Evolutionary conservation across 2,888 invertebrate genomes (phyloP), one percentile per base, ranked within the genome.

Genomic region (Himalopsyche kuldschensis): DNA sequence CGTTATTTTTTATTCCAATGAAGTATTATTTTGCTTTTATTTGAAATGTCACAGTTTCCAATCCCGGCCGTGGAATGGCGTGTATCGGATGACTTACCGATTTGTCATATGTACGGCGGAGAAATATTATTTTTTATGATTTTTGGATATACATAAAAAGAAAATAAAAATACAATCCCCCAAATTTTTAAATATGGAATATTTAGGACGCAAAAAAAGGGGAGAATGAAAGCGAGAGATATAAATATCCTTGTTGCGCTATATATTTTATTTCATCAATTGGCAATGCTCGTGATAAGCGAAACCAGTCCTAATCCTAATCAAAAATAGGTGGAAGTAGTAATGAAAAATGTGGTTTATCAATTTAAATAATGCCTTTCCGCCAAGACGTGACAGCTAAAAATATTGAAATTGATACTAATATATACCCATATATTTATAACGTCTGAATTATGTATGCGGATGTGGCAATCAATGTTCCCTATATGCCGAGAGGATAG

Each of bases 1-100:
- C 32, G 82, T 69, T 41, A 75, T 69, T 82, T 82, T 20, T 55
- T 48, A n/a, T 47, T 47, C n/a, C 47, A 11, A 47, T 47, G 47
- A 5, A 10, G 11, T 47, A 10, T 47, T 47, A 17, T 10, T 47
- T 47, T 17, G 11, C 11, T 47, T 11, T 47, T 48, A 48, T 48
- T 48, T 48, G 3, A n/a, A 55, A 55, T 55, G 55, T 55, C 55
- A 55, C 48, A 55, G 24, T 55, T 55, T 55, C 20, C 55, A 55
- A 55, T 55, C 55, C 20, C 55, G 55, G 55, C 20, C 55, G 20
- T 20, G n/a, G 55, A 4, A 55, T 41, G 55, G 55, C 20, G 20
- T 15, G 24, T 55, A 55, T 55, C 55, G 55, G 20, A 20, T 55
- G 55, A 55, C 55, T 55, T 20, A 55, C 55, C 20, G 55, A 55